Base-by-base conservation (phyloP, 1,140 invertebrate species). In the Monomorium pharaonis region DNA sequence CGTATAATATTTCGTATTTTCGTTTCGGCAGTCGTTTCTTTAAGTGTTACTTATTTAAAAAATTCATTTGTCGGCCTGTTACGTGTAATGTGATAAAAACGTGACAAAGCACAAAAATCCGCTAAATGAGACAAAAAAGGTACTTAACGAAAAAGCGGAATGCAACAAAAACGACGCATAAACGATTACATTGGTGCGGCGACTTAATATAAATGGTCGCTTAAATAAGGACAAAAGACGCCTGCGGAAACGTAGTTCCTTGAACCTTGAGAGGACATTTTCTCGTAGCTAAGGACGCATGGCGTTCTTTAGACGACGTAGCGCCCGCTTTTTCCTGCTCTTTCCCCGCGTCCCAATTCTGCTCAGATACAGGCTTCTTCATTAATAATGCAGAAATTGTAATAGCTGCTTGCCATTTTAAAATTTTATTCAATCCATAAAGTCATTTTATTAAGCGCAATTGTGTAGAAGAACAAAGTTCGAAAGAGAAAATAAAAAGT, bases 381-480 rank as follows among this genome's bases (percentile, higher is more conserved):
- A 84, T 88, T 88, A 74, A 85, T 88, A 85, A 88, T 74, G 81
- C 80, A 56, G 56, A 56, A 49, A 83, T 88, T 87, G 86, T 69
- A 78, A 60, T 24, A 58, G 49, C 10, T 65, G 49, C 7, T 30
- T 60, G 47, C 18, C 86, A 37, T 70, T 54, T 85, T n/a, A 30
- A 84, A 70, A 88, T 88, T 88, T 88, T 72, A 88, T 88, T 77
- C 37, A 70, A 85, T 78, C 54, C 56, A 49, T 14, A 27, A n/a
- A 54, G 56, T 37, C 56, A 88, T 51, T 88, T 78, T 88, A 80
- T 88, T 85, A 30, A 30, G 56, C 12, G 84, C 51, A 78, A 81
- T 88, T 60, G 51, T 87, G 72, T 56, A 44, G 56, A 67, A 24
- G 63, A 88, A 78, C 42, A 33, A 85, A 37, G 33, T 60, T 21